Conservation (phyloP, 1,140 invertebrate genomes). For the Bombus sibiricus region DNA sequence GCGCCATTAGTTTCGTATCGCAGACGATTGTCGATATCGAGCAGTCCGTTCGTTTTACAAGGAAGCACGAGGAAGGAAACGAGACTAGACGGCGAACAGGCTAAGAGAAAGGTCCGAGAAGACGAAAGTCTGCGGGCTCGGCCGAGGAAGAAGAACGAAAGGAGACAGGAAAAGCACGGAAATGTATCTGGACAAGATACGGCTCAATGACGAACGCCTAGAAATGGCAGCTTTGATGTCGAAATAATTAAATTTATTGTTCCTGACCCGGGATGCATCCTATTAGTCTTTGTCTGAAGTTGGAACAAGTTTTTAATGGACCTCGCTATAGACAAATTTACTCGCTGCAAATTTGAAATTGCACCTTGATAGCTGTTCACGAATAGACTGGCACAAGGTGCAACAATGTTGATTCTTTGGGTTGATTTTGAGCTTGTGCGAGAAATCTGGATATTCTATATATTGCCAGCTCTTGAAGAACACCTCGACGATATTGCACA, state of each 20-base stretch:
- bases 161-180: background rate
- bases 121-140: constrained; percentile 15
- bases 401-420: background rate
- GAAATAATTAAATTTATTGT: constrained; percentile 72
- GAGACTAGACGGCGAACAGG: constrained; percentile 20
- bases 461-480: background rate
- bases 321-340: constrained; percentile 1
- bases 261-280: constrained; percentile 31
- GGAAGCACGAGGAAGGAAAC: constrained; percentile 40
- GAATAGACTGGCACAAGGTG: background rate
- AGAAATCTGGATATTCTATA: background rate
- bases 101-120: constrained; percentile 23
- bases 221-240: constrained; percentile 70
- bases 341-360: constrained; percentile 27
- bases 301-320: constrained; percentile 47
- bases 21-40: constrained; percentile 64
- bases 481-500: no score
- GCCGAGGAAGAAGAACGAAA: background rate
- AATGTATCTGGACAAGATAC: constrained; percentile 34
- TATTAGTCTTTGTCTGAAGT: constrained; percentile 10
- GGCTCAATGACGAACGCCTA: constrained; percentile 57
- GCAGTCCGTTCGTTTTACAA: constrained; percentile 54
- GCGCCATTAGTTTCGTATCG: constrained; percentile 67
- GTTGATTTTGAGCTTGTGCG: background rate
- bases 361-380: background rate